Base-by-base conservation (phyloP, 2,888 invertebrate species). In the Acrobasis consociella region DNA sequence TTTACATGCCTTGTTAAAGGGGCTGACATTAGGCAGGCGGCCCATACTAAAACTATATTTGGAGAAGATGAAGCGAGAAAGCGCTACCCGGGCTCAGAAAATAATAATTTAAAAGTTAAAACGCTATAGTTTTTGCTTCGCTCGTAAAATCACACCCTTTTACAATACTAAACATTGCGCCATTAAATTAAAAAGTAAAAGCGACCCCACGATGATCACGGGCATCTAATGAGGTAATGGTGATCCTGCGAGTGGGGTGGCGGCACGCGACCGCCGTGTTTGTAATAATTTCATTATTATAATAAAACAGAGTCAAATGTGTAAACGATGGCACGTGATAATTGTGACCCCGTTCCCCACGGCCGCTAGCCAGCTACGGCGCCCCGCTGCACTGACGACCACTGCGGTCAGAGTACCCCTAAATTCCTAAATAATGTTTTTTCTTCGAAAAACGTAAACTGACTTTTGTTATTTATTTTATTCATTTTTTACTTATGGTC, bases 271-370 rank as follows among this genome's bases (percentile, higher is more conserved):
- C 64, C 77, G 81, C 78, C 75, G 72, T 72, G 70, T 74, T 74
- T 72, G 75, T 78, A 78, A 89, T 91, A 87, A 89, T 89, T 89
- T 87, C 85, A 90, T 90, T 91, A 88, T 88, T 83, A 85, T 86
- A 89, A 89, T 89, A 87, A 89, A 89, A 87, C 78, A 78, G 77
- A 88, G 86, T 86, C 86, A 87, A 89, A 89, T 78, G 86, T 86
- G 87, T 89, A 88, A 90, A 88, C 85, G 87, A 80, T 76, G 85
- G 77, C 87, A 85, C 87, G 87, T 88, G 84, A 79, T 80, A 76
- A 74, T 76, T 69, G 73, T 74, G 76, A 78, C 80, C 84, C 65
- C 74, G 71, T 73, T 72, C 61, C 61, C 42, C 50, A 38, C 50
- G 58, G 11, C 38, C n/a, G n/a, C n/a, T n/a, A n/a, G n/a, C n/a